Evolutionary conservation across 2,888 invertebrate genomes (phyloP).

Genomic region (Boloria euphrosyne): DNA sequence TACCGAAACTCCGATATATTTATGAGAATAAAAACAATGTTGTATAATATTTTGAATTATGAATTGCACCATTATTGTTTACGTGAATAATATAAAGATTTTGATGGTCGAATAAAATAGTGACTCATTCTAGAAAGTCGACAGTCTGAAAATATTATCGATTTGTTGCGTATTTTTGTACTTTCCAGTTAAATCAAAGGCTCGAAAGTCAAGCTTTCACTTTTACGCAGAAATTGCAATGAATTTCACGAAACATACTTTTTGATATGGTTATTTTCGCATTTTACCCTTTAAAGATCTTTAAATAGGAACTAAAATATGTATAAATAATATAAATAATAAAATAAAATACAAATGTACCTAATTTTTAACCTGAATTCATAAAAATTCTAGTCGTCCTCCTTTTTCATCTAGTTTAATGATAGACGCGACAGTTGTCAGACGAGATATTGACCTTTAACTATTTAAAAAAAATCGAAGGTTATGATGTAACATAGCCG

Average conservation of each 20-base stretch:
- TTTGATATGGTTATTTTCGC: too few relatives aligned
- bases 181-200: not conserved
- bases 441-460: constrained; percentile 24
- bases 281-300: too few relatives aligned
- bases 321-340: too few relatives aligned
- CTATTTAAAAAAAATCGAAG: constrained; percentile 21
- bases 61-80: too few relatives aligned
- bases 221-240: constrained; percentile 3
- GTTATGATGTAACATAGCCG: constrained; percentile 25
- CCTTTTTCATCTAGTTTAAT: not conserved
- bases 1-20: not conserved
- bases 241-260: not conserved
- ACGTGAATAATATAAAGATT: too few relatives aligned
- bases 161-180: not conserved
- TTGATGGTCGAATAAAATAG: not conserved
- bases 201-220: not conserved
- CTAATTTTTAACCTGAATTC: not conserved
- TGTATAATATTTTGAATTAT: too few relatives aligned
- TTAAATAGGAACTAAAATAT: too few relatives aligned
- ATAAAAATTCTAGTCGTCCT: not conserved
- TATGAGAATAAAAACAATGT: too few relatives aligned
- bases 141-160: constrained; percentile 17
- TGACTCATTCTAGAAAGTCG: constrained; percentile 18
- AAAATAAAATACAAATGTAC: too few relatives aligned
- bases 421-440: constrained; percentile 10